Evolutionary conservation across 2,113 vertebrate species (phyloP).

Genomic region (Ahaetulla prasina): DNA sequence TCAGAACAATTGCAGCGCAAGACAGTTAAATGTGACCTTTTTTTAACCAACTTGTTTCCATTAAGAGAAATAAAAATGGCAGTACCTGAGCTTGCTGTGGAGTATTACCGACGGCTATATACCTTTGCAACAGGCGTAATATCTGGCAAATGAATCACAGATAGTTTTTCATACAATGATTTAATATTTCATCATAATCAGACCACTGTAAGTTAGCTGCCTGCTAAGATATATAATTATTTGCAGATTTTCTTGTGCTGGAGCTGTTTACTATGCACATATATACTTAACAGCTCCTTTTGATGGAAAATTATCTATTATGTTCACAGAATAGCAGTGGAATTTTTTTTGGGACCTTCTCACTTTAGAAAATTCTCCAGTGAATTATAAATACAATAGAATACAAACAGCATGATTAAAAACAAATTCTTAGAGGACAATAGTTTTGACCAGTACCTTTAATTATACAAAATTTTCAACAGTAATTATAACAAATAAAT

Average conservation of each 20-base stretch:
- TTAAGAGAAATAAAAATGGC: not conserved
- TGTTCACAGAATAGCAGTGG: not conserved
- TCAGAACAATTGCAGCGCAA: not conserved
- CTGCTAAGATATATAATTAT: slow-evolving; percentile 11
- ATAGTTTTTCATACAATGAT: slow-evolving; percentile 4
- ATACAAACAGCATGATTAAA: not conserved
- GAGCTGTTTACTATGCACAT: not conserved
- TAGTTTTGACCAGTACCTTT: not conserved
- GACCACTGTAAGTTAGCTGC: not conserved
- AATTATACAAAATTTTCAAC: not conserved
- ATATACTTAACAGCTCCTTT: slow-evolving; percentile 14
- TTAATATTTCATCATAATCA: not conserved
- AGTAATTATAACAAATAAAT: not conserved
- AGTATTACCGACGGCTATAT: not conserved
- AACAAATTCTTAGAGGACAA: not conserved
- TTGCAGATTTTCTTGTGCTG: slow-evolving; percentile 10
- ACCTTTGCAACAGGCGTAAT: not conserved
- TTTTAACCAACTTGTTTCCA: not conserved
- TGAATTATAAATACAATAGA: not conserved
- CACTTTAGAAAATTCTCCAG: slow-evolving; percentile 3
- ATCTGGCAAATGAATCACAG: slow-evolving; percentile 7
- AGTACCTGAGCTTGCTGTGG: not conserved
- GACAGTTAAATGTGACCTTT: not conserved
- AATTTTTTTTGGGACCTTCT: slow-evolving; percentile 15
- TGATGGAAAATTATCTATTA: not conserved